Conservation (phyloP, 2,888 invertebrate genomes). For the Drosophila imparisetae region DNA sequence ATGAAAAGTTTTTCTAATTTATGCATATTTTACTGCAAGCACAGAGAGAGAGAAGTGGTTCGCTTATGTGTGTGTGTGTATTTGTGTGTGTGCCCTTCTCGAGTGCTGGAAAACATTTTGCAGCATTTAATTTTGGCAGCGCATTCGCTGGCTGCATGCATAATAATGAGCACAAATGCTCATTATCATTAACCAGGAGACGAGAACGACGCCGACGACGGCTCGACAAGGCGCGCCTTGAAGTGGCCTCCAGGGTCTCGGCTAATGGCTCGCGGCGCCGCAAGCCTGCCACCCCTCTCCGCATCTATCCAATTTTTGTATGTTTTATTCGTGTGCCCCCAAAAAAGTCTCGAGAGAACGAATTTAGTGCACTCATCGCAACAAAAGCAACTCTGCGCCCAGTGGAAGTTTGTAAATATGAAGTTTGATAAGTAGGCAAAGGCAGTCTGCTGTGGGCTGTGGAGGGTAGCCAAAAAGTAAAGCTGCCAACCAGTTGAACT, state of each 20-base stretch:
- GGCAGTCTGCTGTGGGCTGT: conserved; percentile 33
- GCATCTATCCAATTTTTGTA: neutral
- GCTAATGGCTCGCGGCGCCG: conserved; percentile 74
- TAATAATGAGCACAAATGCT: conserved; percentile 69
- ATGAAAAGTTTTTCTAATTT: conserved; percentile 49
- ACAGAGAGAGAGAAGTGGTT: neutral
- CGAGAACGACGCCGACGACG: conserved; percentile 14
- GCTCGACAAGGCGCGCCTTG: conserved; percentile 36
- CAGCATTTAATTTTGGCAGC: conserved; percentile 68
- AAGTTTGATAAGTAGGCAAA: conserved; percentile 72
- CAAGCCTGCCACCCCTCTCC: conserved; percentile 21
- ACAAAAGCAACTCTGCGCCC: conserved; percentile 41
- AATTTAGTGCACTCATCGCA: conserved; percentile 50
- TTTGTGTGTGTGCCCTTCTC: conserved; percentile 5
- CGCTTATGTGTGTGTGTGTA: neutral
- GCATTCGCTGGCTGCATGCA: conserved; percentile 53
- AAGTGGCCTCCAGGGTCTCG: conserved; percentile 72
- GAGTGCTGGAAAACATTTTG: conserved; percentile 64
- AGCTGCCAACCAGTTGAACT: conserved; percentile 54
- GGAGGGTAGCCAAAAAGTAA: conserved; percentile 10
- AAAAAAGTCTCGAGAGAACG: conserved; percentile 13
- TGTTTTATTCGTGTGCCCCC: conserved; percentile 5
- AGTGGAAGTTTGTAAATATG: conserved; percentile 70
- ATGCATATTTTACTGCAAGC: conserved; percentile 57
- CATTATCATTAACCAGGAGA: conserved; percentile 69